Evolutionary conservation across 2,888 invertebrate genomes (phyloP).

Genomic region (Meteorus cinctellus): DNA sequence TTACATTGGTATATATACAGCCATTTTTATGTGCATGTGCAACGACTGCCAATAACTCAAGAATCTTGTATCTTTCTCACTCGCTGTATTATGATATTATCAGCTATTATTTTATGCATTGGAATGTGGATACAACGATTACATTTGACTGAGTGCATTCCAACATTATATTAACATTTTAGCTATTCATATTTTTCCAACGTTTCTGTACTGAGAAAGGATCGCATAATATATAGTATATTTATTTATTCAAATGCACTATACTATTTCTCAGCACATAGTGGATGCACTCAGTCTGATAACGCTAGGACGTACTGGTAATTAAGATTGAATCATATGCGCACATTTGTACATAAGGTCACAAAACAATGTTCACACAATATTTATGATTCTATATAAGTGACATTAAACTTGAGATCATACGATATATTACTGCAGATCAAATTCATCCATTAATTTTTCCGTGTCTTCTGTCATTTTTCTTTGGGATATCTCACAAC

Average conservation of each 20-base stretch:
- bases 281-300: conserved; percentile 5
- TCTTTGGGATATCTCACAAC: too few relatives aligned
- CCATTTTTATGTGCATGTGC: neutral
- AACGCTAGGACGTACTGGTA: neutral
- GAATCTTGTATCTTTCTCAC: neutral
- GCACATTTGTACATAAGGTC: conserved; percentile 7
- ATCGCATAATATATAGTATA: too few relatives aligned
- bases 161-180: neutral
- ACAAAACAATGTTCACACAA: conserved; percentile 7
- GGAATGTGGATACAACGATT: conserved; percentile 42
- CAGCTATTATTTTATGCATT: conserved; percentile 25
- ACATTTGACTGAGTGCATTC: conserved; percentile 28
- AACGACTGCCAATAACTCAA: neutral
- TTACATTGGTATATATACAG: neutral
- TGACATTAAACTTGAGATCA: neutral
- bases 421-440: too few relatives aligned
- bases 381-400: conserved; percentile 4
- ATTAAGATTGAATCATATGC: conserved; percentile 20
- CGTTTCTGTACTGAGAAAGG: too few relatives aligned
- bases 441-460: too few relatives aligned
- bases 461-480: too few relatives aligned
- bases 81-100: neutral
- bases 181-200: neutral
- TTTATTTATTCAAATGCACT: too few relatives aligned
- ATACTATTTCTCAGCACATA: conserved; percentile 17